Percentiles rank a stretch among this genome's conserved stretches.
Evolutionary conservation across 2,888 invertebrate genomes (phyloP).

Genomic region (Leptinotarsa juncta): DNA sequence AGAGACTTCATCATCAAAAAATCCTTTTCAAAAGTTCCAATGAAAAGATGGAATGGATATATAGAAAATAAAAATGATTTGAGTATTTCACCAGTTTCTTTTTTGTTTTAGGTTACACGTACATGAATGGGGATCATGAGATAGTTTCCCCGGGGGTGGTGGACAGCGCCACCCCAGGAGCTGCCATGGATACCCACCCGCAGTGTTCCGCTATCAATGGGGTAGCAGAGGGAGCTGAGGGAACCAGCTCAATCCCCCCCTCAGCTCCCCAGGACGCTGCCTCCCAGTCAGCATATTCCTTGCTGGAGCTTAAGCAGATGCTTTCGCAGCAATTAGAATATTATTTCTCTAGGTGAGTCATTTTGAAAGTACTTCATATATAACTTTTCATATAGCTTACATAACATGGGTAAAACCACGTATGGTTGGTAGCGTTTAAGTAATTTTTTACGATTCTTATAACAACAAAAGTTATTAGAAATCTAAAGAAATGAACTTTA

Average conservation of each 20-base stretch:
- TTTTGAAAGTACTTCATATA: neutral
- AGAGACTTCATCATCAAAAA: too few relatives aligned
- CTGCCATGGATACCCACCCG: slow-evolving; percentile 51
- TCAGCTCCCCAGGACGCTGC: slow-evolving; percentile 66
- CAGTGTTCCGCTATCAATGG: slow-evolving; percentile 60
- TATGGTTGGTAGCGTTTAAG: too few relatives aligned
- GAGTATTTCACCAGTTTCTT: neutral
- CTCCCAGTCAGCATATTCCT: slow-evolving; percentile 70
- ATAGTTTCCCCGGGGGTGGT: slow-evolving; percentile 79
- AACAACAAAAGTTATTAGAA: too few relatives aligned
- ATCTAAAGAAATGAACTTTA: too few relatives aligned
- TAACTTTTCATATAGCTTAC: neutral
- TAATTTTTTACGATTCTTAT: too few relatives aligned
- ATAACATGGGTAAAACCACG: too few relatives aligned
- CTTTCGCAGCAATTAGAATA: slow-evolving; percentile 87
- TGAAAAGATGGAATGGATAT: too few relatives aligned
- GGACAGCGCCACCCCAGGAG: slow-evolving; percentile 75
- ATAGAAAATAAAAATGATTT: too few relatives aligned
- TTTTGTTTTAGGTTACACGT: slow-evolving; percentile 74
- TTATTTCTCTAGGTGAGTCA: slow-evolving; percentile 84
- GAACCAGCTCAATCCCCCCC: slow-evolving; percentile 65
- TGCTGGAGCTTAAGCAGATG: slow-evolving; percentile 82
- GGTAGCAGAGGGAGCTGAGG: slow-evolving; percentile 65
- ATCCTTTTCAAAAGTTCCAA: too few relatives aligned
- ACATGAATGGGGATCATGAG: slow-evolving; percentile 87